Percentiles rank a stretch among this genome's conserved stretches.
These are phyloP conservation scores for Brachionus sp. DNA, from an alignment of 1,140 invertebrate genomes.

Conservation along the genomic window DNA sequence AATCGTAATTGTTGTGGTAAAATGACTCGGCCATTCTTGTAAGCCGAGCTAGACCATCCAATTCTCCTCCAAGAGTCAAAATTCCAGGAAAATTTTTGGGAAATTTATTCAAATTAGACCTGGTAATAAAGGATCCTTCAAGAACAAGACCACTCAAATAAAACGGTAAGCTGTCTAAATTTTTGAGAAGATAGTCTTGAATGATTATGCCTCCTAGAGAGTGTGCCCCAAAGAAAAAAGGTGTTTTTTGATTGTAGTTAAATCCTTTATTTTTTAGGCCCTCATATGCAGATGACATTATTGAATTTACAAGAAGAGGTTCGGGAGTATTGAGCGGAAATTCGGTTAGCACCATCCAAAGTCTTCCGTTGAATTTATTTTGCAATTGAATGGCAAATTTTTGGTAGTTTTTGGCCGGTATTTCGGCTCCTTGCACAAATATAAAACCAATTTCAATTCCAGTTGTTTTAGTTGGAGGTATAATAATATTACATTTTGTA, in stretches of 20 bases:
- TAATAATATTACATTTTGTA: background rate
- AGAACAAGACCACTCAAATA: constrained; percentile 33
- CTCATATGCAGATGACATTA: background rate
- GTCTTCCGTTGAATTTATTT: constrained; percentile 7
- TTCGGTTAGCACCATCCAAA: constrained; percentile 26
- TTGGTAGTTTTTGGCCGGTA: background rate
- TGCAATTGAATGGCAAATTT: background rate
- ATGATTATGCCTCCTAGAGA: constrained; percentile 21
- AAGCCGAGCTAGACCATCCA: constrained; percentile 43
- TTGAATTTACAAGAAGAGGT: background rate
- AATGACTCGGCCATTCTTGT: constrained; percentile 34
- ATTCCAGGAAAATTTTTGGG: background rate
- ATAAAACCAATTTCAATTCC: background rate
- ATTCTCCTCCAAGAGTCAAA: constrained; percentile 22
- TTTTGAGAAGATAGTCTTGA: constrained; percentile 6
- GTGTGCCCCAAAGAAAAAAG: constrained; percentile 35
- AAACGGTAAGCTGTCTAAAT: background rate
- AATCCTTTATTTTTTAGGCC: background rate
- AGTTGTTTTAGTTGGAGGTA: background rate
- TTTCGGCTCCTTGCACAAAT: constrained; percentile 21
- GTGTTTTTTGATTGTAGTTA: background rate
- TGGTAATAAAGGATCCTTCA: constrained; percentile 18
- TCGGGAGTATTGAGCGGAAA: constrained; percentile 11
- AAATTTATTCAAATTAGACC: background rate
- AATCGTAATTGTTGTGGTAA: background rate